Percentiles rank a stretch among this genome's conserved stretches.
Evolutionary conservation across 2,888 invertebrate genomes (phyloP).

Genomic region (Nebria salina): DNA sequence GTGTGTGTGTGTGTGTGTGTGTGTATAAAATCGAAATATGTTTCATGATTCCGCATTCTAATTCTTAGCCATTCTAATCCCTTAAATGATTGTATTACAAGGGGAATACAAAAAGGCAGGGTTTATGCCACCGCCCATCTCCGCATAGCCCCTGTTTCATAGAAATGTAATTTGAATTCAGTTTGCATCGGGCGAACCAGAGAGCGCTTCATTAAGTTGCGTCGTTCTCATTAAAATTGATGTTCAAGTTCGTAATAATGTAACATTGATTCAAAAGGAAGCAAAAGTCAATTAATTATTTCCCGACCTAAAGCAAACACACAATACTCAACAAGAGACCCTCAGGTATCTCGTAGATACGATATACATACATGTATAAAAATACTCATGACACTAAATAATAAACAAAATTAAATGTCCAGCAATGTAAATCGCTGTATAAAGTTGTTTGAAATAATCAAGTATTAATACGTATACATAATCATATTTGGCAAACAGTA

Average conservation of each 20-base stretch:
- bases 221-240: slow-evolving; percentile 40
- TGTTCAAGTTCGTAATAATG: slow-evolving; percentile 37
- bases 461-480: too few species aligned
- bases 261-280: slow-evolving; percentile 45
- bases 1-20: background rate
- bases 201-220: slow-evolving; percentile 39
- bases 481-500: too few species aligned
- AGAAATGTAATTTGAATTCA: slow-evolving; percentile 45
- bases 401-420: too few species aligned
- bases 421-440: too few species aligned
- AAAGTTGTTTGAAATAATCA: too few species aligned
- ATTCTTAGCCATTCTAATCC: background rate
- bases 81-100: background rate
- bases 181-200: background rate
- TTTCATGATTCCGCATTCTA: background rate
- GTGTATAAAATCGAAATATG: background rate
- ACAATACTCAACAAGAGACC: background rate
- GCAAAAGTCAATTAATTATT: slow-evolving; percentile 45
- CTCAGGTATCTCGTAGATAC: background rate
- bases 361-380: too few species aligned
- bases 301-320: background rate
- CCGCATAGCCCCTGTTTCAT: background rate
- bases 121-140: background rate
- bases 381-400: too few species aligned
- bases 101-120: background rate